phyloP scores from a whole-genome alignment of 2,888 invertebrate species.

The Sicus ferrugineus region DNA sequence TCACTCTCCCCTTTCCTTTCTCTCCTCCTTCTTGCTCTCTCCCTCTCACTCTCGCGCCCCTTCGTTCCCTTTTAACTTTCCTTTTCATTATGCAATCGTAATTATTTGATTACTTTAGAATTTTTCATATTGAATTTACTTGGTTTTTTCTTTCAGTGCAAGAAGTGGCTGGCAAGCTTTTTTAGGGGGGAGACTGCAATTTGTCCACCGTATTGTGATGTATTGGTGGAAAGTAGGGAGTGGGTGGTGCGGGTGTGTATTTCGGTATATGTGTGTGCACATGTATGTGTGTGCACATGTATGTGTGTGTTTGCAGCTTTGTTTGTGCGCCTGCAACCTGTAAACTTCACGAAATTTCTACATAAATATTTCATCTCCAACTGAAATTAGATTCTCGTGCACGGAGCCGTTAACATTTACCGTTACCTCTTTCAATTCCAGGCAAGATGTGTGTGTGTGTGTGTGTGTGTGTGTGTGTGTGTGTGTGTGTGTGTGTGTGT shows the following conservation, averaged over 20 bases:
- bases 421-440: conserved; percentile 9
- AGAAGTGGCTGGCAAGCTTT: too few species aligned
- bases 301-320: not conserved
- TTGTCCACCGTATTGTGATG: not conserved
- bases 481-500: not conserved
- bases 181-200: conserved; percentile 8
- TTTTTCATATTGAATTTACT: too few species aligned
- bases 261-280: not conserved
- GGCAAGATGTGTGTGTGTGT: not conserved
- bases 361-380: conserved; percentile 44
- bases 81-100: too few species aligned
- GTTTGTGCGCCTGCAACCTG: conserved; percentile 12
- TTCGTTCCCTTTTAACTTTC: too few species aligned
- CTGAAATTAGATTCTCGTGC: conserved; percentile 45
- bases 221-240: not conserved
- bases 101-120: too few species aligned
- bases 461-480: not conserved
- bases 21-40: too few species aligned
- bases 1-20: too few species aligned
- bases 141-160: too few species aligned
- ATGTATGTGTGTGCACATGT: not conserved
- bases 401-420: conserved; percentile 41
- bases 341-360: conserved; percentile 37
- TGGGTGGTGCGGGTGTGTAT: not conserved
- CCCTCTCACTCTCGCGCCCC: too few species aligned